Conservation (phyloP, 64 coral and sea anemone genomes). For the Acropora tenuis region DNA sequence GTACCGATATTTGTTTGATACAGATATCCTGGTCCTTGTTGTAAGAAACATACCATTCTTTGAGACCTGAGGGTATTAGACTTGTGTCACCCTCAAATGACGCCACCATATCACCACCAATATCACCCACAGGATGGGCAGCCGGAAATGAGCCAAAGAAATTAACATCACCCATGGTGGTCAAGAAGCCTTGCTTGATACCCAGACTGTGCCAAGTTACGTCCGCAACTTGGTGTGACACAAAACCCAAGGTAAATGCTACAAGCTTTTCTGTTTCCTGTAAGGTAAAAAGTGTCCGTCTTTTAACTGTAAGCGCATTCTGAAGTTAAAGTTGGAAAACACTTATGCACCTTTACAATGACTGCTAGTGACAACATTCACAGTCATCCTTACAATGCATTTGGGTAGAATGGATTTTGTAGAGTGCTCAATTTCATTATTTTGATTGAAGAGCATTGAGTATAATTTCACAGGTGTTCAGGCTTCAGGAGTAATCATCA, state of each 20-base stretch:
- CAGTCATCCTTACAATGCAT: too few relatives aligned
- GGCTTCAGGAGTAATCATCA: too few relatives aligned
- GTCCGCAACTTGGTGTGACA: conserved; percentile 98
- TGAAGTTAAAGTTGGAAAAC: background rate
- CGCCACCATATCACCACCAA: conserved; percentile 90
- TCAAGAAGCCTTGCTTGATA: conserved; percentile 91
- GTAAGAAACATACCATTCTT: conserved; percentile 56
- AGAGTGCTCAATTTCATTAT: too few relatives aligned
- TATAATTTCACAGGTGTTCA: too few relatives aligned
- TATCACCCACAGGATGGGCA: conserved; percentile 84
- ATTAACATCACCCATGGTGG: conserved; percentile 94
- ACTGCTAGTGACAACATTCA: too few relatives aligned
- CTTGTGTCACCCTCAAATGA: conserved; percentile 94
- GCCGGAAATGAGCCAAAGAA: conserved; percentile 92
- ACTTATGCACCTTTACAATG: background rate
- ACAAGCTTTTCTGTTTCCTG: conserved; percentile 88
- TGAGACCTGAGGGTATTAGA: conserved; percentile 40
- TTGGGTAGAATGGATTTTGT: too few relatives aligned
- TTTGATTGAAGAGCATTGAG: too few relatives aligned
- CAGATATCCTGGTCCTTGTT: too few relatives aligned
- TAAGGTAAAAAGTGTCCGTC: background rate
- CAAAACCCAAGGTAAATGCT: conserved; percentile 94
- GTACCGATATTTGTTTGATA: too few relatives aligned
- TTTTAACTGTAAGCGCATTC: background rate
- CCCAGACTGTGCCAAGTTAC: conserved; percentile 96